phyloP scores from a whole-genome alignment of 2,888 invertebrate genomes.

The Agrotis puta region DNA sequence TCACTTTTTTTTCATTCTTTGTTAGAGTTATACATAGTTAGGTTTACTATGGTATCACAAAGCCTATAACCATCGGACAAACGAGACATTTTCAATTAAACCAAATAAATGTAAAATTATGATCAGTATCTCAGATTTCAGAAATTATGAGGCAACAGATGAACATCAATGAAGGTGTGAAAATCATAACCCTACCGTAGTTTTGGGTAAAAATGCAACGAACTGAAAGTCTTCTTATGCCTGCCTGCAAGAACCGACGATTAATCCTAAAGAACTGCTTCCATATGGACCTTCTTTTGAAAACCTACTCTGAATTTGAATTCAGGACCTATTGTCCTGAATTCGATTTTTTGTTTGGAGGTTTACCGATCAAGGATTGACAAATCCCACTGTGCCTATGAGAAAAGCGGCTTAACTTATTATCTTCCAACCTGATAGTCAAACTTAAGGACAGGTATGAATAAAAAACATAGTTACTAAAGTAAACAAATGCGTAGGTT shows the following conservation, averaged over 20 bases:
- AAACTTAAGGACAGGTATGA: slow-evolving; percentile 9
- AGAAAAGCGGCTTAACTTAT: slow-evolving; percentile 3
- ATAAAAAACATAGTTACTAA: slow-evolving; percentile 23
- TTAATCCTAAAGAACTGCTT: background rate
- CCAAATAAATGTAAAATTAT: too few species aligned
- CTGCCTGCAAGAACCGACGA: background rate
- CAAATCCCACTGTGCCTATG: slow-evolving; percentile 5
- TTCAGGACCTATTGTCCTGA: too few species aligned
- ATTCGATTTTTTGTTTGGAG: background rate
- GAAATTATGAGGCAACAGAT: too few species aligned
- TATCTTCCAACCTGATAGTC: background rate
- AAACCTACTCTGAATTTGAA: background rate
- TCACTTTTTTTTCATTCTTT: too few species aligned
- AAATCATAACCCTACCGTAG: too few species aligned
- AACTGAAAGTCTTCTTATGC: background rate
- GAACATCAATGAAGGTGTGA: too few species aligned
- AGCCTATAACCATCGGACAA: too few species aligned
- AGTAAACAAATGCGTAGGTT: slow-evolving; percentile 18
- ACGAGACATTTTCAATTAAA: too few species aligned
- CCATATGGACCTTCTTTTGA: background rate
- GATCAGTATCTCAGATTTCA: too few species aligned
- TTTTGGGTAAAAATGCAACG: background rate
- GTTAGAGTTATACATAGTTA: too few species aligned
- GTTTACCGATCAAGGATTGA: background rate
- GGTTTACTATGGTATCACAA: too few species aligned